Evolutionary conservation across 53 echinoderm and acorn worm genomes (phyloP), one percentile per base, ranked within the genome.

Genomic region (Zoroaster sp.): DNA sequence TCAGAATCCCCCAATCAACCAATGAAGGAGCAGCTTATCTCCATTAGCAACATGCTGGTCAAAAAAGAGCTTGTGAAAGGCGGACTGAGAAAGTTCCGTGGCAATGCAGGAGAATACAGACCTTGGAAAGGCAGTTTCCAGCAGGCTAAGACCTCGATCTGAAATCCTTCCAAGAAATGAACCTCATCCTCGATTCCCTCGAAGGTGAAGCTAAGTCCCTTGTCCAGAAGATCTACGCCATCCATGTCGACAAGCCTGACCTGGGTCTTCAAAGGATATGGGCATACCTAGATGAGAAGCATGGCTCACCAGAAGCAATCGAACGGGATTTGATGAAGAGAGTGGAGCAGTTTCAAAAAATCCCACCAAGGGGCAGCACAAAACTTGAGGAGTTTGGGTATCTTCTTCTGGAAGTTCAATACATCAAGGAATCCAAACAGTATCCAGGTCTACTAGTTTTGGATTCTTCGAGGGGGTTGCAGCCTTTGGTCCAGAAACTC

Each of bases 311-410:
- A 17, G 93, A 93, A 46, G 93, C 93, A 53, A 42, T 93, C 12
- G 87, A 93, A 59, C 87, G 65, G 2, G 93, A 93, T 34, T 45
- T 93, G 7, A 46, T 83, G 68, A 63, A 28, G 33, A 75, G 86
- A 55, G 23, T 93, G 40, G 85, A 86, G 46, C 90, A 85, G 15
- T 93, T 86, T 21, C 89, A 67, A 17, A 92, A 85, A 42, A 72
- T 89, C 31, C 21, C 85, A n/a, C 32, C 81, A 9, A 89, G 37
- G 45, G 86, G 76, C 53, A 74, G 85, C 75, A 33, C 37, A 14
- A 92, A 89, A 71, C 73, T 93, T 0, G 89, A 90, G 44, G 54
- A 93, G 78, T 93, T 85, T 93, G 93, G 90, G 14, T 83, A 89
- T 68, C 68, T 93, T 10, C 73, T 93, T 69, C 51, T 93, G 41